Conservation (phyloP, 2,113 vertebrate genomes). For the Amia ocellicauda region DNA sequence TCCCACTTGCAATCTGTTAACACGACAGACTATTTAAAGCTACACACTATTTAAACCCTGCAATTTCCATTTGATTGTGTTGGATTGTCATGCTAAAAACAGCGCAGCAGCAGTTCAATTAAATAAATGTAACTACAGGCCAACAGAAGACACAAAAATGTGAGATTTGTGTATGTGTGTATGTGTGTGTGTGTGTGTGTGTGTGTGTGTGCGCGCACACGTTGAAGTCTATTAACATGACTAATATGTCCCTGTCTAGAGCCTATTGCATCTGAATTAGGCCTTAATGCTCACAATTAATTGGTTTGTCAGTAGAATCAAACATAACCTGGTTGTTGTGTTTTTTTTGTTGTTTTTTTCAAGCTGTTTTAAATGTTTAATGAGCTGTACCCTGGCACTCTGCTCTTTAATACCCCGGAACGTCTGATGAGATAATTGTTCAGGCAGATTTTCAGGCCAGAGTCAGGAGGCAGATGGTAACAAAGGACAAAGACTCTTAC, state of each 20-base stretch:
- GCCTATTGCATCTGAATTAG: not conserved
- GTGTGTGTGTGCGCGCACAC: slow-evolving; percentile 9
- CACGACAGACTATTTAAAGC: no score
- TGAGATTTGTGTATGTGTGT: slow-evolving; percentile 18
- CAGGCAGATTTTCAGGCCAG: not conserved
- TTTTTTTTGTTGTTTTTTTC: slow-evolving; percentile 31
- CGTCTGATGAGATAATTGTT: slow-evolving; percentile 7
- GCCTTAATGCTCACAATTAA: slow-evolving; percentile 28
- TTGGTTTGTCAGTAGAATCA: slow-evolving; percentile 22
- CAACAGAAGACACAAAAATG: no score
- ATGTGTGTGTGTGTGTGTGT: not conserved
- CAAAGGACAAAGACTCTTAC: slow-evolving; percentile 29
- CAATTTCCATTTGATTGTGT: no score
- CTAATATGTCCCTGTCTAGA: slow-evolving; percentile 28
- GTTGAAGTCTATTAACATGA: slow-evolving; percentile 6
- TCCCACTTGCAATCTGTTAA: no score
- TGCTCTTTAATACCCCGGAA: not conserved
- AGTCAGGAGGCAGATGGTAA: slow-evolving; percentile 26
- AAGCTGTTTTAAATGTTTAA: slow-evolving; percentile 15
- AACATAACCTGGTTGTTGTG: not conserved
- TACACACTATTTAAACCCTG: no score
- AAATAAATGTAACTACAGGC: no score
- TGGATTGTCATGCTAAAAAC: no score
- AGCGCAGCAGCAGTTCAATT: no score
- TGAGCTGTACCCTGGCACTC: slow-evolving; percentile 32